A percentile compares a stretch with the other conserved stretches of the same genome.
phyloP scores from a whole-genome alignment of 2,113 vertebrate genomes.

The Otocyon megalotis region DNA sequence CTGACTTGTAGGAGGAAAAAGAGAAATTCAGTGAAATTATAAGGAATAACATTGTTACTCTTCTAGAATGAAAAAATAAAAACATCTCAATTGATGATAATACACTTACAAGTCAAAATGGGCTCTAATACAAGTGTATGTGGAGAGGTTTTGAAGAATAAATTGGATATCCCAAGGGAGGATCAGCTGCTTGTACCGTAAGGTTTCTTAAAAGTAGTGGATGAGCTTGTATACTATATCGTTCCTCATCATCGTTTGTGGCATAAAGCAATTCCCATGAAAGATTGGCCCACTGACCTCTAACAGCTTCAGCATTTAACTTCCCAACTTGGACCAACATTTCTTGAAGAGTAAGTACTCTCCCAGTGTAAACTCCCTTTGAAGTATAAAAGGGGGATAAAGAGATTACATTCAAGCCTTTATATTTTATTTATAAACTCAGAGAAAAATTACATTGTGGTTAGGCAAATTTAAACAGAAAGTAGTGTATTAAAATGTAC shows the following conservation, averaged over 20 bases:
- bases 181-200: constrained; percentile 96
- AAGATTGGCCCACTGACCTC: constrained; percentile 99
- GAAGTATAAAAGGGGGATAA: constrained; percentile 17
- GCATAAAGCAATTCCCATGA: constrained; percentile 99
- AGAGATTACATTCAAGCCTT: neutral
- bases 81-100: neutral
- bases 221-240: constrained; percentile 98
- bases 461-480: constrained; percentile 43
- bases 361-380: constrained; percentile 95
- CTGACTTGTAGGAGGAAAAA: neutral
- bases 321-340: constrained; percentile 93
- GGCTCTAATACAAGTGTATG: constrained; percentile 90
- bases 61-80: constrained; percentile 42
- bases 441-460: neutral
- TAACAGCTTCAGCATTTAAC: constrained; percentile 93
- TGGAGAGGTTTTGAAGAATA: constrained; percentile 95
- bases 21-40: neutral
- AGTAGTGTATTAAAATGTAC: constrained; percentile 29
- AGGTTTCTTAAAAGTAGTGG: constrained; percentile 95
- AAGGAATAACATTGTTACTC: neutral
- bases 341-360: constrained; percentile 96
- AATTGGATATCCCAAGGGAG: constrained; percentile 96
- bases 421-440: neutral
- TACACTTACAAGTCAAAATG: neutral
- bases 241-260: constrained; percentile 98